Evolutionary conservation across 2,888 invertebrate species (phyloP).

Genomic region (Dicyrtomina minuta): DNA sequence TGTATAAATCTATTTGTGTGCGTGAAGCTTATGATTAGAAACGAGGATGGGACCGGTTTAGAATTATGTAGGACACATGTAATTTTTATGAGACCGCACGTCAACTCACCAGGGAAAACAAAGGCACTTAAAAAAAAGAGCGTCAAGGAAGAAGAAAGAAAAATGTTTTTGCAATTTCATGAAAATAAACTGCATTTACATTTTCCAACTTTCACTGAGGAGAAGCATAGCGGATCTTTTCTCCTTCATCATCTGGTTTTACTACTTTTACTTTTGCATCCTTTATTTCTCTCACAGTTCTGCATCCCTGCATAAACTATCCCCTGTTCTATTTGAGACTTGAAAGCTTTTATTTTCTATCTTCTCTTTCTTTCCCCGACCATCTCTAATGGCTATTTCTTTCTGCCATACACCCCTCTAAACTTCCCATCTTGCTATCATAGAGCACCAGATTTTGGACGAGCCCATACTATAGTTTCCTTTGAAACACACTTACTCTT

Average conservation of each 20-base stretch:
- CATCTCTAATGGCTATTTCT: constrained; percentile 12
- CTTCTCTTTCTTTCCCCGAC: not conserved
- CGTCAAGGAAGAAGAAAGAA: constrained; percentile 10
- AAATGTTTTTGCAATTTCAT: constrained; percentile 20
- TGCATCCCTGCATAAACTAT: not conserved
- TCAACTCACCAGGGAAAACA: constrained; percentile 24
- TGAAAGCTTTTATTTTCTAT: not conserved
- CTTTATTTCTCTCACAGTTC: not conserved
- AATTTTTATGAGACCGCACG: constrained; percentile 32
- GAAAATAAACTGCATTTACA: constrained; percentile 30
- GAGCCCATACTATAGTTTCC: no score
- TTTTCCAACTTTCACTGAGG: constrained; percentile 4
- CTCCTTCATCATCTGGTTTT: not conserved
- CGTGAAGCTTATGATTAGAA: no score
- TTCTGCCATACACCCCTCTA: not conserved
- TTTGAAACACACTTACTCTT: no score
- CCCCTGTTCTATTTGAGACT: not conserved
- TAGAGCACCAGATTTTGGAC: no score
- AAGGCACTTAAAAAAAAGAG: not conserved
- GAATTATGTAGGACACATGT: constrained; percentile 30
- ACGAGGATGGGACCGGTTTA: not conserved
- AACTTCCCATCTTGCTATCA: no score
- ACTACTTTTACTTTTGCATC: not conserved
- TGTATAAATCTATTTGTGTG: no score
- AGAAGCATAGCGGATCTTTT: not conserved